phyloP scores from a whole-genome alignment of 1,140 invertebrate species.

The Drosophila nannoptera region DNA sequence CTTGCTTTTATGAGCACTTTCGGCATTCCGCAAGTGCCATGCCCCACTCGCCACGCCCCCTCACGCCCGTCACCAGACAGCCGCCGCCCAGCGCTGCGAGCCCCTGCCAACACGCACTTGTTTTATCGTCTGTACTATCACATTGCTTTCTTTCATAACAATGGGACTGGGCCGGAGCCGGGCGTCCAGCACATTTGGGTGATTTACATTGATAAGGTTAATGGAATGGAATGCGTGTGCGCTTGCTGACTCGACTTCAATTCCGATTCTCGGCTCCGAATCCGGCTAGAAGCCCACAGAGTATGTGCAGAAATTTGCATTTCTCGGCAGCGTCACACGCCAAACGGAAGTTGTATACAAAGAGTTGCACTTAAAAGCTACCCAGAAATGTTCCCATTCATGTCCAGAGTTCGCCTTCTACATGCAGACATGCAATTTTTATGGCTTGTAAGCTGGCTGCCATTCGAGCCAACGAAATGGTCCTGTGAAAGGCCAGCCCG shows the following conservation, averaged over 20 bases:
- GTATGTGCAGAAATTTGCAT: conserved; percentile 70
- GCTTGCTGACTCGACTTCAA: conserved; percentile 60
- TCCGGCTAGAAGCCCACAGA: conserved; percentile 1
- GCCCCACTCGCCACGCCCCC: background rate
- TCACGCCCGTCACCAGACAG: no score
- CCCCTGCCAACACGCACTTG: conserved; percentile 39
- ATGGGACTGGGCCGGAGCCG: conserved; percentile 24
- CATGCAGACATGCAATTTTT: conserved; percentile 71
- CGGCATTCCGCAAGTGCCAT: conserved; percentile 24
- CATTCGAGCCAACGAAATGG: conserved; percentile 58
- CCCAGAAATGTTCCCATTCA: conserved; percentile 60
- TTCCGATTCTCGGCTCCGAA: conserved; percentile 41
- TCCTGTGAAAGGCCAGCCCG: conserved; percentile 24
- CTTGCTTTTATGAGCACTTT: conserved; percentile 39
- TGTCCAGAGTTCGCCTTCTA: conserved; percentile 41
- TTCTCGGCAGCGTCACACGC: conserved; percentile 69
- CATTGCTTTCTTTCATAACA: conserved; percentile 45
- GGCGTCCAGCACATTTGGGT: conserved; percentile 65
- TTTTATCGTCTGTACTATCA: conserved; percentile 44
- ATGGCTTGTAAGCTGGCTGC: conserved; percentile 59
- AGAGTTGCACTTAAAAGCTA: conserved; percentile 74
- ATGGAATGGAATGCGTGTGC: conserved; percentile 74
- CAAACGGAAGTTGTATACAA: conserved; percentile 77
- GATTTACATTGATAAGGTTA: conserved; percentile 77
- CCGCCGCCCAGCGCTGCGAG: no score